Evolutionary conservation across 2,797 vertebrate genomes (phyloP).

Genomic region (Pseudomugil tenellus): DNA sequence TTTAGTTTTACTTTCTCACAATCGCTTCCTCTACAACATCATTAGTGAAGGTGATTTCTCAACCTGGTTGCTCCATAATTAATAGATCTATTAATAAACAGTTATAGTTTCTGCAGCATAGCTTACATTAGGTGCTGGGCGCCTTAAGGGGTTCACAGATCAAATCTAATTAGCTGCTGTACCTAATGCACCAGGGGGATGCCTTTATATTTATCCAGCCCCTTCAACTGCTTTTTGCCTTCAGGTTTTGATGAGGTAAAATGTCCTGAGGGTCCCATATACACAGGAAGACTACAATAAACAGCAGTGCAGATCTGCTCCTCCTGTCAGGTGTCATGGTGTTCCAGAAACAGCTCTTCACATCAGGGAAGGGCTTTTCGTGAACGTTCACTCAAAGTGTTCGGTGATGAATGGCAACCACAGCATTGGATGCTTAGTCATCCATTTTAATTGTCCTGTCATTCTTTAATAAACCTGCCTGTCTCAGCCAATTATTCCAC

Average conservation of each 20-base stretch:
- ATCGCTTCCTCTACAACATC: slow-evolving; percentile 11
- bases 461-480: slow-evolving; percentile 45
- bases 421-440: slow-evolving; percentile 46
- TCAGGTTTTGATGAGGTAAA: slow-evolving; percentile 54
- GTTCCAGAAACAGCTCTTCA: slow-evolving; percentile 51
- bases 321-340: slow-evolving; percentile 35
- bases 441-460: slow-evolving; percentile 48
- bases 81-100: slow-evolving; percentile 66
- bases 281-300: slow-evolving; percentile 34
- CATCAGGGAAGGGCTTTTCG: slow-evolving; percentile 17
- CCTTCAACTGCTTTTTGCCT: slow-evolving; percentile 67
- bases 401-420: slow-evolving; percentile 33
- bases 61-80: slow-evolving; percentile 51
- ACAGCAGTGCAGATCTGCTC: slow-evolving; percentile 20
- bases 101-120: slow-evolving; percentile 38
- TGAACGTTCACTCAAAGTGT: slow-evolving; percentile 35
- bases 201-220: slow-evolving; percentile 72
- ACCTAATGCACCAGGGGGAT: slow-evolving; percentile 63
- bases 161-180: slow-evolving; percentile 74
- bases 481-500: slow-evolving; percentile 49
- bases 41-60: slow-evolving; percentile 31
- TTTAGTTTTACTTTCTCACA: slow-evolving; percentile 31
- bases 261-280: slow-evolving; percentile 52
- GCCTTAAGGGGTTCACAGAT: slow-evolving; percentile 68
- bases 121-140: slow-evolving; percentile 60